phyloP scores from a whole-genome alignment of 2,113 vertebrate genomes.

The Emydocephalus ijimae region DNA sequence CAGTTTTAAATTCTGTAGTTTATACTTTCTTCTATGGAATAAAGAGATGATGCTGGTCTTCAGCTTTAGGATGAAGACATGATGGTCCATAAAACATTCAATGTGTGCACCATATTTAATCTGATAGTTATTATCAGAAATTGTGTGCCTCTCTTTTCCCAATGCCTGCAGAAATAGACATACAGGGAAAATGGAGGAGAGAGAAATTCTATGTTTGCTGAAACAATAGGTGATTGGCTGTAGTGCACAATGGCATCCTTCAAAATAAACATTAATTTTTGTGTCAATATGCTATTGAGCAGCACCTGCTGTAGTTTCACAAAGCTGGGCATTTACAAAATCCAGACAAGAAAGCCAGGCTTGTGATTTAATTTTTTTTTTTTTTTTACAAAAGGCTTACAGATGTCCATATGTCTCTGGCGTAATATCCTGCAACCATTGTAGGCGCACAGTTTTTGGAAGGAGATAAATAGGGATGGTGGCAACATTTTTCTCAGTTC shows the following conservation, averaged over 20 bases:
- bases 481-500: background rate
- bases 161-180: conserved; percentile 16
- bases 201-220: conserved; percentile 18
- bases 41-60: background rate
- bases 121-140: background rate
- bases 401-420: conserved; percentile 6
- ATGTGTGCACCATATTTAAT: background rate
- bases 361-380: background rate
- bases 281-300: conserved; percentile 29
- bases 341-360: background rate
- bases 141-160: conserved; percentile 19
- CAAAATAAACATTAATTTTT: conserved; percentile 51
- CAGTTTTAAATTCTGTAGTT: conserved; percentile 7
- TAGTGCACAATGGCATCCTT: conserved; percentile 37
- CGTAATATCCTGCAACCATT: background rate
- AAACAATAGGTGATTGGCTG: conserved; percentile 35
- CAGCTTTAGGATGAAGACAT: conserved; percentile 7
- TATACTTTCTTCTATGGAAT: background rate
- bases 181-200: background rate
- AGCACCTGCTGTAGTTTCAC: conserved; percentile 39
- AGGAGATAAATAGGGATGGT: conserved; percentile 1
- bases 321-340: conserved; percentile 28
- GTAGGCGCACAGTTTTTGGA: background rate
- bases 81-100: background rate
- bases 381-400: conserved; percentile 11